Conservation (phyloP, 1,140 invertebrate species). For the Caerostris darwini region DNA sequence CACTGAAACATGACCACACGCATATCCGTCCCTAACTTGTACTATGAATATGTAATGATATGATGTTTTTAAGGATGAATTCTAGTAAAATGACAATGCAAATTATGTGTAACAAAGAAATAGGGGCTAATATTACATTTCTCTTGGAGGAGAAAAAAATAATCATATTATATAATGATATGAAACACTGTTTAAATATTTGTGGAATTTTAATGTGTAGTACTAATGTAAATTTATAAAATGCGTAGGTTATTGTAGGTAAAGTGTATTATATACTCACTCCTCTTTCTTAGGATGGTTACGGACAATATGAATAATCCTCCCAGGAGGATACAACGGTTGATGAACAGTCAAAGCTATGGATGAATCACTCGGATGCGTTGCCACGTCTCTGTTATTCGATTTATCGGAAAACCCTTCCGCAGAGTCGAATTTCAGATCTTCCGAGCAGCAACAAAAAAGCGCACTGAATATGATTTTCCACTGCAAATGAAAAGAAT, state of each 20-base stretch:
- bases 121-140: no score
- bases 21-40: no score
- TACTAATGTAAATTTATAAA: not conserved
- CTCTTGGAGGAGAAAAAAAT: no score
- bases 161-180: not conserved
- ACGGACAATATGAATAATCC: constrained; percentile 93
- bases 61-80: no score
- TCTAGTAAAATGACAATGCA: no score
- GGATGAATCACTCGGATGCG: constrained; percentile 82
- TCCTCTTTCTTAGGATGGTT: constrained; percentile 92
- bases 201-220: constrained; percentile 11
- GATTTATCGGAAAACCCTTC: constrained; percentile 49
- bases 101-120: no score
- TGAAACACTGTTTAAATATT: not conserved
- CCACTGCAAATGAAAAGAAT: constrained; percentile 85
- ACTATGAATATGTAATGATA: no score
- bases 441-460: constrained; percentile 88
- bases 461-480: constrained; percentile 92
- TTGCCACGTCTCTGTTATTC: constrained; percentile 69
- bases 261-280: constrained; percentile 84
- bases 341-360: constrained; percentile 90
- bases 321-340: constrained; percentile 93
- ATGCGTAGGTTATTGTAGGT: not conserved
- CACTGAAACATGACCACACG: no score
- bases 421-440: constrained; percentile 34